These are phyloP conservation scores for Actenoides hombroni DNA, from an alignment of 2,113 vertebrate genomes.

Conservation along the genomic window DNA sequence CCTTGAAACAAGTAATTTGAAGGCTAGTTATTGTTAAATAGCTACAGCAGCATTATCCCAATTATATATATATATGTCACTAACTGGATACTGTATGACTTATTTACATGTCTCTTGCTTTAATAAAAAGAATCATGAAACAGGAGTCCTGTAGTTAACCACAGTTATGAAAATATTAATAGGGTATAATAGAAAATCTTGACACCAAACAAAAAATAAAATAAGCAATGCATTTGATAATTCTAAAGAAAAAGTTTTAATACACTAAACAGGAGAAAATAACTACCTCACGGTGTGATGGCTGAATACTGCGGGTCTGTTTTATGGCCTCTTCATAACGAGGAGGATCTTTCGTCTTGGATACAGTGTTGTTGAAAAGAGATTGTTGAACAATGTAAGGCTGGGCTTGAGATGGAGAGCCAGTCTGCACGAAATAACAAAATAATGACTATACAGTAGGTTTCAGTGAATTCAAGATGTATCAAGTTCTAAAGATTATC, in stretches of 20 bases:
- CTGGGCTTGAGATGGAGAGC: slow-evolving; percentile 77
- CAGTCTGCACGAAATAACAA: slow-evolving; percentile 65
- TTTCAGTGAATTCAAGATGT: not conserved
- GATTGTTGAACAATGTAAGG: slow-evolving; percentile 78
- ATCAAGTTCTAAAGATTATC: not conserved
- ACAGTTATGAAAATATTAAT: not conserved
- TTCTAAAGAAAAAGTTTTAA: not conserved
- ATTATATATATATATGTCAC: not conserved
- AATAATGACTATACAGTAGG: not conserved
- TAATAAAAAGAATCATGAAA: not conserved
- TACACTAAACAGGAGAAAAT: not conserved
- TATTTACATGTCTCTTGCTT: not conserved
- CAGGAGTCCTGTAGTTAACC: not conserved
- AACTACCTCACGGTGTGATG: slow-evolving; percentile 80
- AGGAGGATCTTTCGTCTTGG: slow-evolving; percentile 89
- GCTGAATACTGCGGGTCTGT: slow-evolving; percentile 85
- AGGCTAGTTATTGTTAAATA: not conserved
- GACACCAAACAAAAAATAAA: not conserved
- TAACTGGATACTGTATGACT: not conserved
- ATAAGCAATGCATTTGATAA: not conserved
- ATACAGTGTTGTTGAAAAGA: slow-evolving; percentile 75
- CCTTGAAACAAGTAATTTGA: not conserved
- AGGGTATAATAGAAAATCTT: not conserved
- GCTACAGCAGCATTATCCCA: not conserved
- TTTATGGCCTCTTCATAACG: slow-evolving; percentile 96